Evolutionary conservation across 1,140 invertebrate species (phyloP).

Genomic region (Gryllus bimaculatus): DNA sequence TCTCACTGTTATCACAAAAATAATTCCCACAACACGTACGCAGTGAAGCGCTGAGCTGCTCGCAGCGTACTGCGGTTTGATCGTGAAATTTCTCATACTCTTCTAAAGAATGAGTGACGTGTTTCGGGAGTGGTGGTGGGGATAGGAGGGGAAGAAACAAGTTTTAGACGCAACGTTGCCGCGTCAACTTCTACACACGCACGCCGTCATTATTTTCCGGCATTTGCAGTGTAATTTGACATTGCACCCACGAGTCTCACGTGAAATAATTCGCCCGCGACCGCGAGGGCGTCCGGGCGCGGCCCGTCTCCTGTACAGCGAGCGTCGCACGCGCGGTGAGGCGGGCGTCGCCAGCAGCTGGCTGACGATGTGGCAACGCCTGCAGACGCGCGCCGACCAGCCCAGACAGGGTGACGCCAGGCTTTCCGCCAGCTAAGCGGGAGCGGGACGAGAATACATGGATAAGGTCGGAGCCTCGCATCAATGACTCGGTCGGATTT

Average conservation of each 20-base stretch:
- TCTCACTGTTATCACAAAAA: background rate
- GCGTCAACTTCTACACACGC: conserved; percentile 14
- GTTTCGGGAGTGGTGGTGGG: conserved; percentile 24
- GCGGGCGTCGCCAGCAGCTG: conserved; percentile 46
- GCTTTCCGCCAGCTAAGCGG: conserved; percentile 2
- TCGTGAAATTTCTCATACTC: background rate
- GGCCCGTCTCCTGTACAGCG: no score
- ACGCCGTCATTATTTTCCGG: background rate
- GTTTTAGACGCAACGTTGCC: conserved; percentile 47
- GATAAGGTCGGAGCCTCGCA: background rate
- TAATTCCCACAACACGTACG: background rate
- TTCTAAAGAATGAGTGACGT: conserved; percentile 17
- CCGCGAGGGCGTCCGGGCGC: no score
- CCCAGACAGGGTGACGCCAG: conserved; percentile 83
- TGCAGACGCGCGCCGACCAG: conserved; percentile 49
- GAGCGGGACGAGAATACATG: background rate
- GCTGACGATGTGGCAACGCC: conserved; percentile 16
- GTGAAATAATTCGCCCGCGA: background rate
- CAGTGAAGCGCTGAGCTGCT: background rate
- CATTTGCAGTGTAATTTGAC: background rate
- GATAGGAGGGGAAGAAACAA: conserved; percentile 39
- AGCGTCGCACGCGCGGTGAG: background rate
- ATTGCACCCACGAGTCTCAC: background rate
- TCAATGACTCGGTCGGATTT: background rate
- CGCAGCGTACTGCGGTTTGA: background rate